Conservation (phyloP, 2,113 vertebrate species). For the Dicerorhinus sumatrensis region DNA sequence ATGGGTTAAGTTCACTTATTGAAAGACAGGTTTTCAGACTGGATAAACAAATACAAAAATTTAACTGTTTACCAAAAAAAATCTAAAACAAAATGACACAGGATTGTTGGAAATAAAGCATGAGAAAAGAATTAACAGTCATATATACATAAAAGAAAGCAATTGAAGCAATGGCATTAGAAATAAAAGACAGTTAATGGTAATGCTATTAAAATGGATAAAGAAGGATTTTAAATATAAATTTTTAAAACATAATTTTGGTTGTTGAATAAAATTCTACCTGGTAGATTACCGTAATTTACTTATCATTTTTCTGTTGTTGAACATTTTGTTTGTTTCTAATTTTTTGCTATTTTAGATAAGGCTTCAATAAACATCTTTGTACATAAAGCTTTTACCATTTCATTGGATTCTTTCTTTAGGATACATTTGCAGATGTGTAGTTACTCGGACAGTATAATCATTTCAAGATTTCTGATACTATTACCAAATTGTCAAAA, state of each 20-base stretch:
- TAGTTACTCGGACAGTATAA: background rate
- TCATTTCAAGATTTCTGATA: background rate
- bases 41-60: background rate
- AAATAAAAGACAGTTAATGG: background rate
- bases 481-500: background rate
- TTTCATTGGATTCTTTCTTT: background rate
- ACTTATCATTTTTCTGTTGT: background rate
- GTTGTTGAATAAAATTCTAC: background rate
- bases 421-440: background rate
- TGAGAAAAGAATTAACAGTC: background rate
- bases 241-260: background rate
- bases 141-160: background rate
- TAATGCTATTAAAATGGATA: background rate
- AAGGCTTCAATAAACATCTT: background rate
- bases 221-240: background rate
- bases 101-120: background rate
- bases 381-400: background rate
- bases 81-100: background rate
- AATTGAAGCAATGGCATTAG: background rate
- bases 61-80: background rate
- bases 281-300: background rate
- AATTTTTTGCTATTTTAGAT: background rate
- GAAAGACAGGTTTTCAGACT: background rate
- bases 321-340: background rate
- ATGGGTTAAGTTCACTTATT: background rate